Evolutionary conservation across 2,888 invertebrate species (phyloP).

Genomic region (Pogonocherus hispidulus): DNA sequence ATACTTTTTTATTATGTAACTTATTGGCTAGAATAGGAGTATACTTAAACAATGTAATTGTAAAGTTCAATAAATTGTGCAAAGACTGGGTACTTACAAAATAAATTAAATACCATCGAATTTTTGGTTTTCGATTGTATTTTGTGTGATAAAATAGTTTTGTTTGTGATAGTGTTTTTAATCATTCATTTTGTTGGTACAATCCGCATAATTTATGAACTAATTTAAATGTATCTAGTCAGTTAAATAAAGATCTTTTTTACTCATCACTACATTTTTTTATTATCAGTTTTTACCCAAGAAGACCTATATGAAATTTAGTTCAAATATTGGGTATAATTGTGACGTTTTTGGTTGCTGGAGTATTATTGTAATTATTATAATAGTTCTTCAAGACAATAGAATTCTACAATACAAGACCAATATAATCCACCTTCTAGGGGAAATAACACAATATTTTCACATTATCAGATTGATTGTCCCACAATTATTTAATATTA

Average conservation of each 20-base stretch:
- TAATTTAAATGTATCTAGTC: constrained; percentile 54
- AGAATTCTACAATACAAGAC: no score
- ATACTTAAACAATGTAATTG: constrained; percentile 18
- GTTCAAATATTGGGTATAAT: no score
- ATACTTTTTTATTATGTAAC: constrained; percentile 35
- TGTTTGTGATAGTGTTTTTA: constrained; percentile 51
- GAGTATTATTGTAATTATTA: no score
- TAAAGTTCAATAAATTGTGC: constrained; percentile 33
- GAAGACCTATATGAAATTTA: no score
- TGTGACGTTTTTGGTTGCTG: no score
- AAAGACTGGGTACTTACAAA: constrained; percentile 56
- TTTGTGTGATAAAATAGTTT: constrained; percentile 52
- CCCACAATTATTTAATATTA: no score
- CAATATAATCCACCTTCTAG: no score
- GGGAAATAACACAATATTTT: no score
- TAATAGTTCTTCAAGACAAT: no score
- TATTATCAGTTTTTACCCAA: background rate
- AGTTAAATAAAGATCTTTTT: constrained; percentile 54
- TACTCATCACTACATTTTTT: constrained; percentile 27
- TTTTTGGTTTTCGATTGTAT: constrained; percentile 46
- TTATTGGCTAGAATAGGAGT: constrained; percentile 36
- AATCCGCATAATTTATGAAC: constrained; percentile 47
- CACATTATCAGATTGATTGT: no score
- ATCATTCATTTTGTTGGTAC: constrained; percentile 47
- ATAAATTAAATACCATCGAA: constrained; percentile 46